Evolutionary conservation across 2,113 vertebrate genomes (phyloP), one percentile per base, ranked within the genome.

Genomic region (Columba livia): DNA sequence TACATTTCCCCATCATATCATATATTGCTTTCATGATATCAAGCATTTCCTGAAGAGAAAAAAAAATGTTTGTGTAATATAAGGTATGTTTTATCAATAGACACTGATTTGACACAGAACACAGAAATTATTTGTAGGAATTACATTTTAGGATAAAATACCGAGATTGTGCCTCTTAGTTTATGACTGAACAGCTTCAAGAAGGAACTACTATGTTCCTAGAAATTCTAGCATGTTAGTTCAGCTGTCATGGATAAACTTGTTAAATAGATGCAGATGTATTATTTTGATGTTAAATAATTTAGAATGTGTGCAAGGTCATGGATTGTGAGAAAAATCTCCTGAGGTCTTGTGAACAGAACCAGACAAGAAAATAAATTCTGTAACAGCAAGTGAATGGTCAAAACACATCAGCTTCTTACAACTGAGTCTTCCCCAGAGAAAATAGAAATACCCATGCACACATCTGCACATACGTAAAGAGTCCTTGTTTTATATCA

Each of bases 1-100:
- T 99, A 91, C 99, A 99, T 94, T 99, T 99, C 5, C 99, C 99
- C 99, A 99, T 99, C 99, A 99, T 99, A 92, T 99, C 99, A 9
- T 99, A 99, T 95, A 99, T 99, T 85, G 99, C 99, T 98, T 99
- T 99, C 99, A 99, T 99, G 91, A 99, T 99, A 94, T 99, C 99
- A 47, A 99, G 98, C 99, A 99, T 99, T 98, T 99, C 99, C 99
- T 99, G 79, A 47, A 79, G 89, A 90, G 36, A 51, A 72, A 80
- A 93, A 67, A 81, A 11, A 1, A 56, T 1, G 5, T 29, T 24
- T 69, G 8, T 34, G 4, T 84, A 83, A 94, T 31, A 2, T 32
- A 60, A 47, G 9, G 32, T 62, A 23, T 7, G 2, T n/a, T 69
- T 36, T 40, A 47, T 47, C 19, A 47, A 47, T 47, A 86, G 56